phyloP scores from a whole-genome alignment of 2,113 vertebrate species.

The Nycticryphes semicollaris region DNA sequence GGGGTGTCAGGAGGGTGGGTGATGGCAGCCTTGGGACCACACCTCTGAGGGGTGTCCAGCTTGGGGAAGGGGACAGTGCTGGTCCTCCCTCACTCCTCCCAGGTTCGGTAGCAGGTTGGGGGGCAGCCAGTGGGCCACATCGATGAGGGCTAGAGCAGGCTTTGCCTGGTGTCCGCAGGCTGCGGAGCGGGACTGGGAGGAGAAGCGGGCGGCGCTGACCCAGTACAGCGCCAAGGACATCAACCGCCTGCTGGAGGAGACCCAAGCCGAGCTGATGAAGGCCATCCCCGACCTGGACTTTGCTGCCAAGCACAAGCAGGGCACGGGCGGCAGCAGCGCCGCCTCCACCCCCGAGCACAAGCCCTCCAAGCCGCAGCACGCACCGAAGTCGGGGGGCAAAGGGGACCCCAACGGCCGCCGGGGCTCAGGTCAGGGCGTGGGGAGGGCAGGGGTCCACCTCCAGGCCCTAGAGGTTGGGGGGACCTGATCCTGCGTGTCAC shows the following conservation, averaged over 20 bases:
- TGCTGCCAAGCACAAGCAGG: slow-evolving; percentile 89
- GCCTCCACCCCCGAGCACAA: slow-evolving; percentile 85
- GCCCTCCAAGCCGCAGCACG: slow-evolving; percentile 82
- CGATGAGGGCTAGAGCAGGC: neutral
- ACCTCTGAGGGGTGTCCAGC: rapidly evolving
- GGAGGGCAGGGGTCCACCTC: neutral
- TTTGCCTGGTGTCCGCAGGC: slow-evolving; percentile 74
- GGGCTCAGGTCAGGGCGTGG: slow-evolving; percentile 81
- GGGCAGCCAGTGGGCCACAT: neutral
- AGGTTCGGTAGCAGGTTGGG: rapidly evolving
- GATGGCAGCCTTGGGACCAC: neutral
- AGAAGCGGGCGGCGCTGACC: slow-evolving; percentile 93
- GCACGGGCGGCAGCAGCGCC: slow-evolving; percentile 55
- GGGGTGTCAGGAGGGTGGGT: neutral
- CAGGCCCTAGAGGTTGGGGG: rapidly evolving
- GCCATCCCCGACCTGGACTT: slow-evolving; percentile 97
- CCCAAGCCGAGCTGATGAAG: slow-evolving; percentile 97
- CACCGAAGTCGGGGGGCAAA: slow-evolving; percentile 84
- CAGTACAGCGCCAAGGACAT: slow-evolving; percentile 98
- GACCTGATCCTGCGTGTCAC: neutral
- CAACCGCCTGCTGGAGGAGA: slow-evolving; percentile 95
- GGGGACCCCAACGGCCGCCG: slow-evolving; percentile 84
- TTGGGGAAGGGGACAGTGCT: neutral
- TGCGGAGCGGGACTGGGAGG: slow-evolving; percentile 97
- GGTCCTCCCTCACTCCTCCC: rapidly evolving